Evolutionary conservation across 2,113 vertebrate genomes (phyloP).

Genomic region (Addax nasomaculatus): DNA sequence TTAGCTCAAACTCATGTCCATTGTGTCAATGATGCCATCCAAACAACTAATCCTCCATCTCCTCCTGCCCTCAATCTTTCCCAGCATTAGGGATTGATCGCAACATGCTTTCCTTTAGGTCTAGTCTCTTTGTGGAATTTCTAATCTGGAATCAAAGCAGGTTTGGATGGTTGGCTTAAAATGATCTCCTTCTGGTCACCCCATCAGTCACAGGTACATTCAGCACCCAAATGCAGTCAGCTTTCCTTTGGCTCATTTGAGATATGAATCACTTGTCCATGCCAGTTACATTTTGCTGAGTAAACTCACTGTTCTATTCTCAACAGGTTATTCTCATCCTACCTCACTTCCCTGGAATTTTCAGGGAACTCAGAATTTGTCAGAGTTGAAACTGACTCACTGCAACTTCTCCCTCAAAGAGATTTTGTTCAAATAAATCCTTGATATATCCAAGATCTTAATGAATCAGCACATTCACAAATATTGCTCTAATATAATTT

Average conservation of each 20-base stretch:
- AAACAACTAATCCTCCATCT: not conserved
- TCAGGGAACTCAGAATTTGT: not conserved
- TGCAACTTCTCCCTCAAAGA: not conserved
- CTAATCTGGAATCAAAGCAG: not conserved
- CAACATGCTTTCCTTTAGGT: not conserved
- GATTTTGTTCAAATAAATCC: not conserved
- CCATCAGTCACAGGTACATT: not conserved
- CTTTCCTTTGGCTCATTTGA: not conserved
- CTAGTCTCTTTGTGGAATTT: not conserved
- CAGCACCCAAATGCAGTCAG: not conserved
- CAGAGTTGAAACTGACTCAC: slow-evolving; percentile 32
- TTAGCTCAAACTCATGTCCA: not conserved
- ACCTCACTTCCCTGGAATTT: slow-evolving; percentile 35
- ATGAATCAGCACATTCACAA: slow-evolving; percentile 28
- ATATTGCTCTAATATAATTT: slow-evolving; percentile 10
- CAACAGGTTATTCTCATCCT: not conserved
- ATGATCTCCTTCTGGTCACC: not conserved
- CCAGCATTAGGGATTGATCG: not conserved
- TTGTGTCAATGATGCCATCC: not conserved
- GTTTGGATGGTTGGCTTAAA: not conserved
- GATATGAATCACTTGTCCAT: not conserved
- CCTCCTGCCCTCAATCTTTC: not conserved
- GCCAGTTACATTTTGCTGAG: not conserved
- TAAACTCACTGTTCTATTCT: not conserved
- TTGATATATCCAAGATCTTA: not conserved